phyloP scores from a whole-genome alignment of 2,888 invertebrate genomes.

The Amblyjoppa proteus region DNA sequence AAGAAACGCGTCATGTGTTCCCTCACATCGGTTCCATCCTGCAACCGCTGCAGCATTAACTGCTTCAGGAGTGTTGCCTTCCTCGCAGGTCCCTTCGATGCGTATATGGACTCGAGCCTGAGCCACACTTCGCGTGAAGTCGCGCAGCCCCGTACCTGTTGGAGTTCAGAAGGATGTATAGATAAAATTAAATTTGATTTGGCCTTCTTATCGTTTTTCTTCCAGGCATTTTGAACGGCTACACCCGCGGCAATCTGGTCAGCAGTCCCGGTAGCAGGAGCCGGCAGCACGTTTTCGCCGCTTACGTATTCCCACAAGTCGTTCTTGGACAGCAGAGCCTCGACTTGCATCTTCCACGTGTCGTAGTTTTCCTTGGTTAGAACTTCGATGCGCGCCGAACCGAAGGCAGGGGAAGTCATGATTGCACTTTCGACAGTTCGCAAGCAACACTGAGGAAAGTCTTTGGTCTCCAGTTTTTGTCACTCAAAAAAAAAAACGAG shows the following conservation, averaged over 20 bases:
- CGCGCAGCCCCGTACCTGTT: slow-evolving; percentile 55
- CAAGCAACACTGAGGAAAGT: slow-evolving; percentile 23
- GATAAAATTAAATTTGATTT: slow-evolving; percentile 57
- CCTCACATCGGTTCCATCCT: slow-evolving; percentile 55
- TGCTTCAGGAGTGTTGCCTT: slow-evolving; percentile 64
- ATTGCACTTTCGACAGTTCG: slow-evolving; percentile 21
- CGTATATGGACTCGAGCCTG: slow-evolving; percentile 53
- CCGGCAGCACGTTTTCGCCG: slow-evolving; percentile 21
- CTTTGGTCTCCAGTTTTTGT: slow-evolving; percentile 11
- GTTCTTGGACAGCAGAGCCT: slow-evolving; percentile 44
- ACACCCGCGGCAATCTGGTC: neutral
- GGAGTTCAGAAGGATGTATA: slow-evolving; percentile 48
- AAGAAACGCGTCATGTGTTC: slow-evolving; percentile 64
- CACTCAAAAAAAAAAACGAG: neutral
- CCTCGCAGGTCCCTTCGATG: slow-evolving; percentile 63
- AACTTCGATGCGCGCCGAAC: slow-evolving; percentile 4
- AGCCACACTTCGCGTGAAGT: slow-evolving; percentile 67
- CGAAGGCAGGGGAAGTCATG: neutral
- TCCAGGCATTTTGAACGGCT: slow-evolving; percentile 19
- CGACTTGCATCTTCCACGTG: slow-evolving; percentile 27
- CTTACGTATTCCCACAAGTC: slow-evolving; percentile 52
- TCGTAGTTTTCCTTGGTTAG: slow-evolving; percentile 41
- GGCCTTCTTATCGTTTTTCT: slow-evolving; percentile 51
- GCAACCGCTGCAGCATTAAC: slow-evolving; percentile 50
- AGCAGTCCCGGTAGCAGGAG: neutral